Evolutionary conservation across 2,113 vertebrate species (phyloP).

Genomic region (Ciconia boyciana): DNA sequence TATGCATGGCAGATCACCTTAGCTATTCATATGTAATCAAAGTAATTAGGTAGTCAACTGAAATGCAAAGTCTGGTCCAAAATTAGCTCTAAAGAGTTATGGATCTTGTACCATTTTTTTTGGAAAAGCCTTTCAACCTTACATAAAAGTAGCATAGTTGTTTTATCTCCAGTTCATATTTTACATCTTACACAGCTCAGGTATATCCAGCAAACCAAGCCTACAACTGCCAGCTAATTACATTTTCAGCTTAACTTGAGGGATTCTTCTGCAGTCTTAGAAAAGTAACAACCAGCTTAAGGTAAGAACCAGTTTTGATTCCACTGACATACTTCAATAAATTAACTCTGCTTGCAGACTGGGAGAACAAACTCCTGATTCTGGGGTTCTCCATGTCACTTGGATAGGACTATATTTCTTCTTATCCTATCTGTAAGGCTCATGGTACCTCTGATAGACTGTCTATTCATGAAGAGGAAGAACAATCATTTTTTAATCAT

Average conservation of each 20-base stretch:
- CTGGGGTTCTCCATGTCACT: neutral
- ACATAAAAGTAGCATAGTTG: neutral
- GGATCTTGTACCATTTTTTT: neutral
- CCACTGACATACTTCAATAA: neutral
- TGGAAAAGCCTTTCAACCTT: neutral
- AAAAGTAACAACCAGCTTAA: neutral
- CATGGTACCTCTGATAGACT: neutral
- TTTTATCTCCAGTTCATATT: neutral
- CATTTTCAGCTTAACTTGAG: neutral
- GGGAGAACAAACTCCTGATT: neutral
- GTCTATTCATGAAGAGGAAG: neutral
- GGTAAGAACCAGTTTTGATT: neutral
- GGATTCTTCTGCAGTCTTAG: neutral
- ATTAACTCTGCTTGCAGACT: neutral
- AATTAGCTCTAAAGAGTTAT: neutral
- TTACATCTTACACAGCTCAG: neutral
- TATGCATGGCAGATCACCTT: neutral
- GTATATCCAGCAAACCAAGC: neutral
- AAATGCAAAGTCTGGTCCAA: neutral
- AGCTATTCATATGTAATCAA: neutral
- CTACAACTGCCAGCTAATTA: neutral
- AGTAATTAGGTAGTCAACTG: neutral
- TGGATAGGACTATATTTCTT: neutral
- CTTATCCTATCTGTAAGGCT: neutral
- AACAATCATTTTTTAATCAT: neutral